Base-by-base conservation (phyloP, 2,113 vertebrate genomes). In the Tupaia tana region DNA sequence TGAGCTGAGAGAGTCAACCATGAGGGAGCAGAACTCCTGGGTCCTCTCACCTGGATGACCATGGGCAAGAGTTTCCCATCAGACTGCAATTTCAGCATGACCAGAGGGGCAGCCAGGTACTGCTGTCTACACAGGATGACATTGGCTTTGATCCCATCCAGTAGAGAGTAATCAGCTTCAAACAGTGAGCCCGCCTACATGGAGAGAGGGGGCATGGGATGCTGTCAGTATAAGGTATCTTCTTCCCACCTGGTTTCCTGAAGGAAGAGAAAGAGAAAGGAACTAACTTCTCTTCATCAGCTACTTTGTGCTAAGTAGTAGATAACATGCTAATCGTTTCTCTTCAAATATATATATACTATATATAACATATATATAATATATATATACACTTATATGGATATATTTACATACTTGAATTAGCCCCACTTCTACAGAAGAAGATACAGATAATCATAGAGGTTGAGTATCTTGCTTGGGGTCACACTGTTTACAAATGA, bases 1-100 rank as follows among this genome's bases (percentile, higher is more conserved):
- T 90, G n/a, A 25, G 11, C 3, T 6, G 22, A 75, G 77, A 20
- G 27, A 20, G 12, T 34, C 14, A 1, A 7, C 22, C 20, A 8
- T 14, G 2, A 7, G 29, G 29, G 25, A 63, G 11, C 14, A 97
- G 1, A 95, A 69, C 83, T 19, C 94, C 63, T 20, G 6, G 18
- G 73, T 15, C 87, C 96, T 9, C 94, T 91, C 80, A 99, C 98
- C 98, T 99, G 98, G 89, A 99, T 99, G 56, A 98, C 98, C 10
- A 99, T 98, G n/a, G 99, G 99, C 70, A 98, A 94, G 56, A 99
- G 98, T 19, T 97, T 98, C 1, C 98, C 92, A 14, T 98, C 98
- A 2, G 98, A 98, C 89, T 99, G 98, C 59, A 98, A 98, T 77
- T 98, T 98, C 83, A 99, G 97, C 70, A 99, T 98, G 75, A 98